Base-by-base conservation (phyloP, 2,113 vertebrate species). In the Stigmatopora nigra region DNA sequence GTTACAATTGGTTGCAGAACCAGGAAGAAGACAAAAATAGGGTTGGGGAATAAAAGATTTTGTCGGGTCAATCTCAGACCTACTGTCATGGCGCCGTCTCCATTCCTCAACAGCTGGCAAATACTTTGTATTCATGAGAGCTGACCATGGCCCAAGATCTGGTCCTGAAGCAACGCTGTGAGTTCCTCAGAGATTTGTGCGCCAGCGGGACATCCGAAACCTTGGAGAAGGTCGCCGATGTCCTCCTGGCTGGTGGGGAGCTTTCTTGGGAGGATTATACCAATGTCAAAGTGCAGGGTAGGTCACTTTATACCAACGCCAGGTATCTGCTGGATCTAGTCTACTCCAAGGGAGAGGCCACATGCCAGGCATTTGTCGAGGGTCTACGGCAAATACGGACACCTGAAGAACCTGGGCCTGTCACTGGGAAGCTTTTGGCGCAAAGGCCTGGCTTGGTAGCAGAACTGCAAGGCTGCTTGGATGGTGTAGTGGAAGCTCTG, bases 191-290 rank as follows among this genome's bases (percentile, higher is more conserved):
- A 7, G 83, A 77, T 15, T 78, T 95, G 68, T 86, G 89, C 71
- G 78, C 85, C 8, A 84, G 91, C 3, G 91, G 91, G 3, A 83
- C 87, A 51, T 51, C 85, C 16, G 93, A 95, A 71, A 73, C 71
- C 64, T 84, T 94, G 35, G 92, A 93, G 67, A 88, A 72, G 6
- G 69, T 93, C 31, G 67, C 93, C 76, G 93, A 95, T 73, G 77
- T 89, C 65, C 88, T 95, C 20, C 81, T 93, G 22, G 87, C 91
- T 46, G 87, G 86, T 67, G 88, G 86, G 0, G 76, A 85, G 35
- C 83, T 94, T 17, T 72, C 74, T 31, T 92, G 92, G 90, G 93
- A 95, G 69, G 93, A 95, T 17, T 92, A 92, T 25, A 91, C 91
- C 60, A 84, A 67, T 51, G 48, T 92, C 11, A 80, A 78, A 15